These are phyloP conservation scores for Dissostichus mawsoni DNA, from an alignment of 2,113 vertebrate genomes.

Conservation along the genomic window DNA sequence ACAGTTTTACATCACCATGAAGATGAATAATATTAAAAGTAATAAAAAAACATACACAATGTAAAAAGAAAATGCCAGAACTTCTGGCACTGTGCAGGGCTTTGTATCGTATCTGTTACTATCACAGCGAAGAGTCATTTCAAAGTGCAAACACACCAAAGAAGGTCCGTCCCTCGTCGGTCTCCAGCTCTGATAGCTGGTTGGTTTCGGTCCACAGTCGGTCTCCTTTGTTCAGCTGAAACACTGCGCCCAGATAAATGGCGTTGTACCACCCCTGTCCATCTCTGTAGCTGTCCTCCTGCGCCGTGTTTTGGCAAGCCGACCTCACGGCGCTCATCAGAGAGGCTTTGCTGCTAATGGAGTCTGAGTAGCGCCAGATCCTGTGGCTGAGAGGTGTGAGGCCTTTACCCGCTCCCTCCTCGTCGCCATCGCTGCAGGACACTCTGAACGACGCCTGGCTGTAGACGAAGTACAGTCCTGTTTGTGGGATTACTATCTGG, in stretches of 20 bases:
- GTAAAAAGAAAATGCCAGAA: constrained; percentile 16
- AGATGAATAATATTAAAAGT: constrained; percentile 61
- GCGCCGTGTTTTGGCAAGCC: constrained; percentile 54
- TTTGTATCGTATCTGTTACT: background rate
- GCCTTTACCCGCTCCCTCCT: background rate
- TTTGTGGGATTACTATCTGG: constrained; percentile 68
- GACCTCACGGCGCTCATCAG: constrained; percentile 78
- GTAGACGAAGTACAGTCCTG: constrained; percentile 85
- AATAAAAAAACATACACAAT: constrained; percentile 44
- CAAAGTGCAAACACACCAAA: constrained; percentile 83
- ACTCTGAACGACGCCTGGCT: constrained; percentile 82
- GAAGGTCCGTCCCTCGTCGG: constrained; percentile 73
- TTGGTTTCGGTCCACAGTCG: constrained; percentile 71
- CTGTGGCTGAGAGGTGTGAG: constrained; percentile 70
- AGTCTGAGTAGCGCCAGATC: constrained; percentile 69
- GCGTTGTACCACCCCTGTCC: constrained; percentile 75
- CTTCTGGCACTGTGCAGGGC: background rate
- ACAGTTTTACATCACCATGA: constrained; percentile 54
- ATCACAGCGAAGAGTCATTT: constrained; percentile 23
- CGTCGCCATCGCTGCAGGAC: constrained; percentile 35
- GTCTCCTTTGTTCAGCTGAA: constrained; percentile 78
- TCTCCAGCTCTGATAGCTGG: constrained; percentile 63
- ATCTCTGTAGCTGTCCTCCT: background rate
- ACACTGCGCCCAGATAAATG: constrained; percentile 84
- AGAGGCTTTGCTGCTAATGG: background rate